Evolutionary conservation across 1,140 invertebrate genomes (phyloP).

Genomic region (Scaptomyza montana): DNA sequence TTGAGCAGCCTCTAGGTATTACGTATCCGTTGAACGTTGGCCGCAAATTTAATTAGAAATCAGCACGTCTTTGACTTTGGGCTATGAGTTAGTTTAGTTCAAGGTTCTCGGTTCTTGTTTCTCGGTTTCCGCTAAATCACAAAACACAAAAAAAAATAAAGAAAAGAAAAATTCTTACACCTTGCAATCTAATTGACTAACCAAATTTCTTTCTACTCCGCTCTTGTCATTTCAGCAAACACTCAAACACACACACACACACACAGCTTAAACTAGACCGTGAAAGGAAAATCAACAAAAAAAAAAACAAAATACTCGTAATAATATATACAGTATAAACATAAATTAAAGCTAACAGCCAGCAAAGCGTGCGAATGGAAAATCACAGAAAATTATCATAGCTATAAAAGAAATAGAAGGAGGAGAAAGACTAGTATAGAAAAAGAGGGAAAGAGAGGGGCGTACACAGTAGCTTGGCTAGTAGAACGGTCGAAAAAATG

Average conservation of each 20-base stretch:
- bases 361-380: slow-evolving; percentile 71
- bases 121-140: slow-evolving; percentile 60
- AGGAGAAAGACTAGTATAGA: background rate
- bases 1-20: slow-evolving; percentile 36
- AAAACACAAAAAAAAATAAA: slow-evolving; percentile 22
- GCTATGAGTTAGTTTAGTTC: slow-evolving; percentile 52
- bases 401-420: slow-evolving; percentile 13
- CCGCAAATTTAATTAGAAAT: slow-evolving; percentile 76
- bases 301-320: slow-evolving; percentile 30
- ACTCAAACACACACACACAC: slow-evolving; percentile 21
- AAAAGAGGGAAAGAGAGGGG: background rate
- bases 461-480: slow-evolving; percentile 58
- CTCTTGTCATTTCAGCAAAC: slow-evolving; percentile 74
- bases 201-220: slow-evolving; percentile 72
- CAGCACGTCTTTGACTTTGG: slow-evolving; percentile 49
- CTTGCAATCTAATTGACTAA: slow-evolving; percentile 75
- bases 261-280: slow-evolving; percentile 67
- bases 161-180: slow-evolving; percentile 58
- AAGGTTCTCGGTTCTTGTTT: slow-evolving; percentile 66
- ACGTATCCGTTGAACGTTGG: slow-evolving; percentile 71
- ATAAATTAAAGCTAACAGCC: slow-evolving; percentile 50
- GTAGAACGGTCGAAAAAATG: slow-evolving; percentile 76
- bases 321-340: slow-evolving; percentile 15
- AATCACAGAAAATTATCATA: slow-evolving; percentile 69
- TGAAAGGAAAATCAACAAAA: slow-evolving; percentile 50